Conservation (phyloP, 2,888 invertebrate species). For the Beris chalybata region DNA sequence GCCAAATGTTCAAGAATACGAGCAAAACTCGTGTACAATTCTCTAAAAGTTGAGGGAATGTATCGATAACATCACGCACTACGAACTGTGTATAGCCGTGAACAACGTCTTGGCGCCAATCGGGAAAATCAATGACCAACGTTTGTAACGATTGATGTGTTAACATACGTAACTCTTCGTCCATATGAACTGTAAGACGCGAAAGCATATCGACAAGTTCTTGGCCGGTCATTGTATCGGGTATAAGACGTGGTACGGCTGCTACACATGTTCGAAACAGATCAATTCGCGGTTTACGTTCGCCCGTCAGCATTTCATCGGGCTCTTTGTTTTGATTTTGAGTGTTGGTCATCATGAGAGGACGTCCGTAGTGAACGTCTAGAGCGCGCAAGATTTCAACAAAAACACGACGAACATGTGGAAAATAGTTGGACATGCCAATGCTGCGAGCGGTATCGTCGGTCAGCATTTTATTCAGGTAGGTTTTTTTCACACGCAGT, state of each 20-base stretch:
- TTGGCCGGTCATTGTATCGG: slow-evolving; percentile 93
- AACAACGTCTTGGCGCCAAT: slow-evolving; percentile 96
- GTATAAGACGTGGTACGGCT: slow-evolving; percentile 95
- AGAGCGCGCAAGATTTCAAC: slow-evolving; percentile 93
- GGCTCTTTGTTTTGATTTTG: slow-evolving; percentile 95
- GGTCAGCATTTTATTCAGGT: slow-evolving; percentile 93
- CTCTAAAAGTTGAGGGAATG: slow-evolving; percentile 71
- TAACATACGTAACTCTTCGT: slow-evolving; percentile 91
- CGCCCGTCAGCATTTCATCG: slow-evolving; percentile 89
- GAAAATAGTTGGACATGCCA: slow-evolving; percentile 96
- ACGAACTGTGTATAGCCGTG: slow-evolving; percentile 94
- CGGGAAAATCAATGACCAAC: slow-evolving; percentile 92
- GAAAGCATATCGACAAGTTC: slow-evolving; percentile 94
- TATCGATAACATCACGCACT: slow-evolving; percentile 77
- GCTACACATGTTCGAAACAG: slow-evolving; percentile 98
- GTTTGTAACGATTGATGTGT: slow-evolving; percentile 96
- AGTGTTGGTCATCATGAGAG: slow-evolving; percentile 93
- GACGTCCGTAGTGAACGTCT: slow-evolving; percentile 95
- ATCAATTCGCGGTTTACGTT: slow-evolving; percentile 96
- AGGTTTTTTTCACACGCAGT: slow-evolving; percentile 91
- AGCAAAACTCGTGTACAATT: slow-evolving; percentile 90
- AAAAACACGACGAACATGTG: slow-evolving; percentile 91
- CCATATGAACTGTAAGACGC: slow-evolving; percentile 95
- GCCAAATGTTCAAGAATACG: slow-evolving; percentile 91
- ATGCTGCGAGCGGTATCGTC: slow-evolving; percentile 96